Evolutionary conservation across 2,888 invertebrate genomes (phyloP), one percentile per base, ranked within the genome.

Genomic region (Drosophila eohydei): DNA sequence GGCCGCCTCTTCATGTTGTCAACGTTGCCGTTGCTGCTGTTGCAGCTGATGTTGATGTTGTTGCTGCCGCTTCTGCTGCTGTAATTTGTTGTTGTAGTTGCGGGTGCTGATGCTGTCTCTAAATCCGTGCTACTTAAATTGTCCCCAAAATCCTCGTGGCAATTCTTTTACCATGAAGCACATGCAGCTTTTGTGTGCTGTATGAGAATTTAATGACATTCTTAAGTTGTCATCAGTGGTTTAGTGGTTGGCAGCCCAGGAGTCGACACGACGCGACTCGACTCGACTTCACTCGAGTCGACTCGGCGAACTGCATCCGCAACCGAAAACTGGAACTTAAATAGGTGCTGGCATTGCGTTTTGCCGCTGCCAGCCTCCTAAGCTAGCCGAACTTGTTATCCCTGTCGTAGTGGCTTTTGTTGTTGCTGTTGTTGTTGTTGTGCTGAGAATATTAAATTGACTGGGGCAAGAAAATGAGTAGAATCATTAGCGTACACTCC

Each of bases 151-250:
- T 88, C 88, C 90, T 90, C 88, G 89, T 82, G 89, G 90, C 89
- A 89, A 83, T 88, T 89, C 82, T 85, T 83, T 82, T 70, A 77
- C 83, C 82, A 82, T 89, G 80, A 78, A 82, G 84, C 86, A 90
- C 84, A 83, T 90, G 83, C 78, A 90, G 89, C 83, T 89, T 83
- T 83, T 80, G 86, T 88, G 72, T 64, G 74, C 77, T 89, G 81
- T 84, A 89, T 89, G 91, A 81, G 88, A 89, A 90, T 86, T 83
- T 90, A 90, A 91, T 90, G 91, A 90, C 88, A 89, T 90, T 90
- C 90, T 90, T 90, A 90, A 91, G 90, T 91, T 90, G 90, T 91
- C 90, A 90, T 90, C 90, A 90, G 90, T 80, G 83, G 82, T 71
- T 89, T 90, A 90, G 89, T 76, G 82, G 78, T 61, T 80, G 80